These are phyloP conservation scores for Siniperca undulata DNA, from an alignment of 2,797 vertebrate genomes.

Conservation along the genomic window DNA sequence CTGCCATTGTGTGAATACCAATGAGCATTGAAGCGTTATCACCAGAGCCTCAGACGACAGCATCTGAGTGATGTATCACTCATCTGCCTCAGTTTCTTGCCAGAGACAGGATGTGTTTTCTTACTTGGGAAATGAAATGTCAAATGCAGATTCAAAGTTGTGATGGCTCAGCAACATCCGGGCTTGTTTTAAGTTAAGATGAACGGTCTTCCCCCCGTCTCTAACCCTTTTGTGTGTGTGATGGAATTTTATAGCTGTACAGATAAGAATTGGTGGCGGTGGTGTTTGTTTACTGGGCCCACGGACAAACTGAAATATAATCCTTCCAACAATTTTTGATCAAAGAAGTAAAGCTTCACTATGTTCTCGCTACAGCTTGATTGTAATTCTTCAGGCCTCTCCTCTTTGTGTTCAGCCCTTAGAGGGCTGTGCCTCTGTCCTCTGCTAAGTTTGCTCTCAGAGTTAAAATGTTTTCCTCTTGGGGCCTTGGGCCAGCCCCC, in stretches of 20 bases:
- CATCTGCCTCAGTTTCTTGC: slow-evolving; percentile 51
- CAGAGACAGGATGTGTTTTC: slow-evolving; percentile 53
- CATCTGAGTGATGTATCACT: slow-evolving; percentile 66
- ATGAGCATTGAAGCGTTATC: slow-evolving; percentile 66
- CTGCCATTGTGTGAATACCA: slow-evolving; percentile 68
- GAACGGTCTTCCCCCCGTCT: slow-evolving; percentile 7
- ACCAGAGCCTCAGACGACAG: slow-evolving; percentile 56
- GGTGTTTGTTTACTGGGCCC: slow-evolving; percentile 54
- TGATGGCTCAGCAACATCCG: slow-evolving; percentile 57
- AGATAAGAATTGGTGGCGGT: slow-evolving; percentile 50
- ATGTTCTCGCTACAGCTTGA: slow-evolving; percentile 44
- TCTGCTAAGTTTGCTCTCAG: slow-evolving; percentile 75
- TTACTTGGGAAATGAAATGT: slow-evolving; percentile 72
- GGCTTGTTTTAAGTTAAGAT: slow-evolving; percentile 62
- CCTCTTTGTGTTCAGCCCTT: slow-evolving; percentile 59
- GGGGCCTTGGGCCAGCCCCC: slow-evolving; percentile 73
- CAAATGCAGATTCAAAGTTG: slow-evolving; percentile 70
- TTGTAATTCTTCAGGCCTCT: slow-evolving; percentile 69
- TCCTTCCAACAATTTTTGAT: slow-evolving; percentile 63
- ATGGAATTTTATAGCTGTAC: slow-evolving; percentile 53
- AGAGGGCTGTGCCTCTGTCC: slow-evolving; percentile 56
- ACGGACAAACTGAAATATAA: slow-evolving; percentile 65
- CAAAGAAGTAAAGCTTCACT: slow-evolving; percentile 49
- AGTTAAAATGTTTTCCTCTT: slow-evolving; percentile 79
- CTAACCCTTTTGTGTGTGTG: slow-evolving; percentile 46